Evolutionary conservation across 2,797 vertebrate genomes (phyloP), one percentile per base, ranked within the genome.

Genomic region (Myioborus melanocephalus): DNA sequence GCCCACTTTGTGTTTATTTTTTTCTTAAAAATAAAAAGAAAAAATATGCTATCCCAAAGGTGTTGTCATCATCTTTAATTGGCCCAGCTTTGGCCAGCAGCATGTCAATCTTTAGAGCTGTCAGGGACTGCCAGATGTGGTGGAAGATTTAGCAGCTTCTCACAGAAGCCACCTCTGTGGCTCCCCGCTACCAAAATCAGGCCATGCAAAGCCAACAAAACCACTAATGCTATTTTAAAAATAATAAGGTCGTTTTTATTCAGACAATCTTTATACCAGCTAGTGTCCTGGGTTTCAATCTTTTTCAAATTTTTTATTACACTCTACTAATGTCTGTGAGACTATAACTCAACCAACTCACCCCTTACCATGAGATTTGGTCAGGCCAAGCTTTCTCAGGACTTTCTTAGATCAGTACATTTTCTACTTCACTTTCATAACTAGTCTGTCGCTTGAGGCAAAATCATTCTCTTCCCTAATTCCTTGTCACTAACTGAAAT

Each of bases 41-140:
- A 44, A 44, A 44, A 26, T 6, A 7, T 35, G 5, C 30, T 1
- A 24, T 23, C 12, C 2, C 19, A n/a, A 20, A 43, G 20, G 12
- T 1, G 0, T 24, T 41, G 12, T 24, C 20, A 68, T 1, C 14
- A 1, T 34, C 24, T 46, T 2, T 5, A 2, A 28, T 1, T n/a
- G 11, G 14, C 23, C 34, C 19, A 14, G 34, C 1, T 1, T 34
- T 57, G 53, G 14, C 15, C 63, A 80, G 30, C 32, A 59, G 15
- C 4, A 16, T 6, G 12, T 24, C 14, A 20, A 49, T 34, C 15
- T 9, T 43, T 44, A 43, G 64, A 59, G 10, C 10, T 32, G 5
- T 26, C 21, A 23, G 16, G 6, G 12, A 4, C 1, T 20, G 20
- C 16, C 1, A 3, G 12, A 50, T 26, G 21, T 14, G 32, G 14